phyloP scores from a whole-genome alignment of 2,113 vertebrate species.

The Sclerurus mexicanus region DNA sequence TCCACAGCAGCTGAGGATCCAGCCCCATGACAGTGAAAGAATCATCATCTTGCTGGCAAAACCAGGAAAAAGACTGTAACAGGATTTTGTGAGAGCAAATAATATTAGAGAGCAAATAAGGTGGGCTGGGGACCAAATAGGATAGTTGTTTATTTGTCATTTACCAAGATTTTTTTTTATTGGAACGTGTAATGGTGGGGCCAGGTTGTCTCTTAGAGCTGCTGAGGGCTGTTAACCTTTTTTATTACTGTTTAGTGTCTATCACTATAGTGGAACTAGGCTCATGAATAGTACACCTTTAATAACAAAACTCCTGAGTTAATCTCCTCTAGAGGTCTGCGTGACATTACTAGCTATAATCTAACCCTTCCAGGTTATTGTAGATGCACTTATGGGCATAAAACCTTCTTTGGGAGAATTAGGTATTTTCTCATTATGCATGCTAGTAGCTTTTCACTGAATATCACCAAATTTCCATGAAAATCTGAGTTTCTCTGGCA shows the following conservation, averaged over 20 bases:
- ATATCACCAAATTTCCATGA: conserved; percentile 70
- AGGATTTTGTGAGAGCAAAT: conserved; percentile 37
- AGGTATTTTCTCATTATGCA: conserved; percentile 78
- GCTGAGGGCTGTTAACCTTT: background rate
- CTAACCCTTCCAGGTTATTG: conserved; percentile 72
- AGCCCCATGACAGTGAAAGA: background rate
- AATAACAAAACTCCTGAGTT: conserved; percentile 69
- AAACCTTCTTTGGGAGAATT: conserved; percentile 81
- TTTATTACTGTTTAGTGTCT: background rate
- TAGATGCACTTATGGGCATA: conserved; percentile 61
- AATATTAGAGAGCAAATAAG: conserved; percentile 28
- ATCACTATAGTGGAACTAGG: background rate
- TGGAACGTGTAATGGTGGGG: background rate
- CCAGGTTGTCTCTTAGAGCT: background rate
- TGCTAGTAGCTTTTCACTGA: conserved; percentile 62
- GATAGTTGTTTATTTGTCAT: background rate
- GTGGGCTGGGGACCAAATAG: background rate
- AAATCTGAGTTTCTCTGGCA: conserved; percentile 65
- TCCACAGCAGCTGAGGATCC: background rate
- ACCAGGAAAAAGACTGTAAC: conserved; percentile 28
- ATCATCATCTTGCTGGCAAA: conserved; percentile 27
- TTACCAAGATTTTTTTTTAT: background rate
- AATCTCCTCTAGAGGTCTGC: conserved; percentile 76
- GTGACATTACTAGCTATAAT: conserved; percentile 71
- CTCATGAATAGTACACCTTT: conserved; percentile 53